Percentiles rank a stretch among this genome's conserved stretches.
Conservation (phyloP, 2,113 vertebrate genomes). For the Eclectus roratus region DNA sequence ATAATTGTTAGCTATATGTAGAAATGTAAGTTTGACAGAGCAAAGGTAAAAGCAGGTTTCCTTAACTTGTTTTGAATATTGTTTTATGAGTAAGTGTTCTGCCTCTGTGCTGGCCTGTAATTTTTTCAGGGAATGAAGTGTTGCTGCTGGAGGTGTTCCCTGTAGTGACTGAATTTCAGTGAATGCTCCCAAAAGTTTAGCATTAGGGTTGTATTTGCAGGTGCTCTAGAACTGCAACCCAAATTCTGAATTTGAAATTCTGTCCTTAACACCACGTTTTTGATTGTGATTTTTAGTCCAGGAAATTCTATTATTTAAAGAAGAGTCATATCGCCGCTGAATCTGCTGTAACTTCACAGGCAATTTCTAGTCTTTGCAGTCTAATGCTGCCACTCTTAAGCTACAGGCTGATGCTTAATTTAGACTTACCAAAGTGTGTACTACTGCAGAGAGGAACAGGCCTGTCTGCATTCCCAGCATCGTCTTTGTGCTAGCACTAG, state of each 20-base stretch:
- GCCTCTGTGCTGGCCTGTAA: not conserved
- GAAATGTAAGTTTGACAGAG: not conserved
- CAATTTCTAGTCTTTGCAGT: not conserved
- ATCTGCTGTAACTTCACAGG: not conserved
- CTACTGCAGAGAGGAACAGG: not conserved
- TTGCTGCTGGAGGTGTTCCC: not conserved
- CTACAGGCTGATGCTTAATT: not conserved
- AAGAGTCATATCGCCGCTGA: not conserved
- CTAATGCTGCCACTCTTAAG: not conserved
- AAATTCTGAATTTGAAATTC: not conserved
- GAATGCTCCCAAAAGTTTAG: not conserved
- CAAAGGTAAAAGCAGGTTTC: not conserved
- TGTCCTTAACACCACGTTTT: not conserved
- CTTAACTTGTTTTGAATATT: not conserved
- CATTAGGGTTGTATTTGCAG: not conserved
- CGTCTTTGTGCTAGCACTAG: not conserved
- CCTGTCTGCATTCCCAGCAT: not conserved
- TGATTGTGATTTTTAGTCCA: not conserved
- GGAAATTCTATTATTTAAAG: not conserved
- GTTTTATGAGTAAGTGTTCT: not conserved
- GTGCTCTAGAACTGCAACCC: not conserved
- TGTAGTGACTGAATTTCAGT: not conserved
- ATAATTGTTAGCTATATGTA: not conserved
- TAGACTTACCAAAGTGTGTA: not conserved
- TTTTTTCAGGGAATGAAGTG: not conserved